phyloP scores from a whole-genome alignment of 2,113 vertebrate species.

The Protobothrops flavoviridis region DNA sequence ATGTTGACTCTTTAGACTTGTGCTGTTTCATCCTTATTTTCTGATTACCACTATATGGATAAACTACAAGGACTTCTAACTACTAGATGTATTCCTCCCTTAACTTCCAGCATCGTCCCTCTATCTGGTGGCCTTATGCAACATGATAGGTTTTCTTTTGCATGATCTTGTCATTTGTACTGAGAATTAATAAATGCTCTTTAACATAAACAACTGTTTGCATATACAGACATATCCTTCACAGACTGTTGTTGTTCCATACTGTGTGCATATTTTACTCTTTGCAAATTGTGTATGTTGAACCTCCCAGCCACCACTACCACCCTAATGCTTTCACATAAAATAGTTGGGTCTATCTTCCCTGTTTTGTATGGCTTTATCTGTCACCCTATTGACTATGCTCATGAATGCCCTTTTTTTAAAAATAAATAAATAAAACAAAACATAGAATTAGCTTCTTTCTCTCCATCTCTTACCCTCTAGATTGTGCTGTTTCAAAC shows the following conservation, averaged over 20 bases:
- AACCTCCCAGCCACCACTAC: not conserved
- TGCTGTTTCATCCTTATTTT: not conserved
- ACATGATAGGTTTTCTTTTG: not conserved
- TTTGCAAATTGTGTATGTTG: not conserved
- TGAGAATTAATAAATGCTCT: slow-evolving; percentile 1
- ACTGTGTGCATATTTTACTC: slow-evolving; percentile 23
- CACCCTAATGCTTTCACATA: not conserved
- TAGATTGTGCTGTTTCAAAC: slow-evolving; percentile 44
- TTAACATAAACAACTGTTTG: not conserved
- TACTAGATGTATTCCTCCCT: not conserved
- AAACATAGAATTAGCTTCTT: not conserved
- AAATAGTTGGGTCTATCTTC: not conserved
- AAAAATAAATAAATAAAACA: not conserved
- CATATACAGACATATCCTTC: fast-evolving
- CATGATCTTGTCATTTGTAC: not conserved
- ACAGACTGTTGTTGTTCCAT: not conserved
- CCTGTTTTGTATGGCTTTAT: not conserved
- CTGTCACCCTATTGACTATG: not conserved
- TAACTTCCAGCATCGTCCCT: not conserved
- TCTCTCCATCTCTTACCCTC: not conserved
- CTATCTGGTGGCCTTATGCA: not conserved
- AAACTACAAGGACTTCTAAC: not conserved
- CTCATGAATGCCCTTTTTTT: not conserved
- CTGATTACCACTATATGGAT: not conserved
- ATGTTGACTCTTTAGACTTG: not conserved